Conservation (phyloP, 2,888 invertebrate species). For the Synanthedon andrenaeformis region DNA sequence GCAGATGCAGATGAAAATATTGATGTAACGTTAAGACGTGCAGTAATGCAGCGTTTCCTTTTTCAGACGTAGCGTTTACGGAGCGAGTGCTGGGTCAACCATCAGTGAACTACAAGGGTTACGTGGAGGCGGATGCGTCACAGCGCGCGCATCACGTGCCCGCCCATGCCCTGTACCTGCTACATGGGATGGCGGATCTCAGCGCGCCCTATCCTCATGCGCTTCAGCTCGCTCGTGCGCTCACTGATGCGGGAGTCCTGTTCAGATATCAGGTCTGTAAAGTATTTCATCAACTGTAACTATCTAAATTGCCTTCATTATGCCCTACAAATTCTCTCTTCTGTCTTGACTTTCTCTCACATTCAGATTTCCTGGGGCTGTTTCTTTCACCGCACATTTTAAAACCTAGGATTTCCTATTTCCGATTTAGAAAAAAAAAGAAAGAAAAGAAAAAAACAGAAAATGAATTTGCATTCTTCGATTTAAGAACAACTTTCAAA, state of each 20-base stretch:
- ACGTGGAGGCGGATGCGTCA: slow-evolving; percentile 92
- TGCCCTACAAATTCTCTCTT: neutral
- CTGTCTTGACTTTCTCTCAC: too few relatives aligned
- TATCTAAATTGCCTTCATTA: neutral
- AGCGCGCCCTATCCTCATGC: slow-evolving; percentile 95
- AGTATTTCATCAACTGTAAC: too few relatives aligned
- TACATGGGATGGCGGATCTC: slow-evolving; percentile 94
- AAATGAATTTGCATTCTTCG: too few relatives aligned
- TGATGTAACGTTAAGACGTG: too few relatives aligned
- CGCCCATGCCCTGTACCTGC: slow-evolving; percentile 86
- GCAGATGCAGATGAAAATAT: too few relatives aligned
- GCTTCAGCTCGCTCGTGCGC: slow-evolving; percentile 87
- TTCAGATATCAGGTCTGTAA: slow-evolving; percentile 88
- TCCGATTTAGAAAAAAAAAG: too few relatives aligned
- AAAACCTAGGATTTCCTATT: too few relatives aligned
- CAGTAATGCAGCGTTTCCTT: too few relatives aligned
- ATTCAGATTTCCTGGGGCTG: too few relatives aligned
- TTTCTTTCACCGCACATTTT: too few relatives aligned
- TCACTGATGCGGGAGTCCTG: slow-evolving; percentile 88
- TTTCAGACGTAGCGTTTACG: slow-evolving; percentile 92
- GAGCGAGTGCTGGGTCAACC: slow-evolving; percentile 92
- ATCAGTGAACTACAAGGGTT: slow-evolving; percentile 88
- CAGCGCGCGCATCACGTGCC: slow-evolving; percentile 90
- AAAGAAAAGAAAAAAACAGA: too few relatives aligned
- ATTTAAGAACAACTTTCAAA: too few relatives aligned